Evolutionary conservation across 2,888 invertebrate genomes (phyloP).

Genomic region (Cataglyphis altisquamis): DNA sequence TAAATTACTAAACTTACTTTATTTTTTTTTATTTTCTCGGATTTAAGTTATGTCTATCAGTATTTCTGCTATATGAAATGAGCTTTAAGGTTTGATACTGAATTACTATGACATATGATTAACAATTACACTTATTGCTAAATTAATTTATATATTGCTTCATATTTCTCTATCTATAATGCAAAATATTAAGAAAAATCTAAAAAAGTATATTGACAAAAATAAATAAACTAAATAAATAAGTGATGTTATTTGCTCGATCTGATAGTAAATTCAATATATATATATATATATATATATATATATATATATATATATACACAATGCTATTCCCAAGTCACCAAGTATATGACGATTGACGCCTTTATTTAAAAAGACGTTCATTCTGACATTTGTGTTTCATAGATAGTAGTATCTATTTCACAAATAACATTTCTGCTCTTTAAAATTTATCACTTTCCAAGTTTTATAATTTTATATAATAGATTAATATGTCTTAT

Average conservation of each 20-base stretch:
- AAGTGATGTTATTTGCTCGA: background rate
- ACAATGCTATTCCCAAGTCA: background rate
- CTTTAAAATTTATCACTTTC: background rate
- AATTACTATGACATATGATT: background rate
- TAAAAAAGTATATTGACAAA: slow-evolving; percentile 1
- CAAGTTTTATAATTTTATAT: background rate
- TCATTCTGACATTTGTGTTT: background rate
- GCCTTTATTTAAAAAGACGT: background rate
- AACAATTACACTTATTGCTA: background rate
- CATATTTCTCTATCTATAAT: background rate
- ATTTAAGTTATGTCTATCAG: background rate
- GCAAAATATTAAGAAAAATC: background rate
- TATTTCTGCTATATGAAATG: background rate
- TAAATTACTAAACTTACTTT: background rate
- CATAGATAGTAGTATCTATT: background rate
- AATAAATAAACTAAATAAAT: slow-evolving; percentile 12
- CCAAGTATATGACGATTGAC: background rate
- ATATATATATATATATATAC: background rate
- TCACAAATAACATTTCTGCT: background rate
- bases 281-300: too few relatives aligned
- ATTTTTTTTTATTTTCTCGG: background rate
- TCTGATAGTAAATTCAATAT: background rate
- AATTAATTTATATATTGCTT: background rate
- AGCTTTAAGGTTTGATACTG: background rate
- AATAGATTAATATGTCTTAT: background rate